A percentile compares a stretch with the other conserved stretches of the same genome.
Conservation (phyloP, 2,888 invertebrate species). For the Lamproptera curius region DNA sequence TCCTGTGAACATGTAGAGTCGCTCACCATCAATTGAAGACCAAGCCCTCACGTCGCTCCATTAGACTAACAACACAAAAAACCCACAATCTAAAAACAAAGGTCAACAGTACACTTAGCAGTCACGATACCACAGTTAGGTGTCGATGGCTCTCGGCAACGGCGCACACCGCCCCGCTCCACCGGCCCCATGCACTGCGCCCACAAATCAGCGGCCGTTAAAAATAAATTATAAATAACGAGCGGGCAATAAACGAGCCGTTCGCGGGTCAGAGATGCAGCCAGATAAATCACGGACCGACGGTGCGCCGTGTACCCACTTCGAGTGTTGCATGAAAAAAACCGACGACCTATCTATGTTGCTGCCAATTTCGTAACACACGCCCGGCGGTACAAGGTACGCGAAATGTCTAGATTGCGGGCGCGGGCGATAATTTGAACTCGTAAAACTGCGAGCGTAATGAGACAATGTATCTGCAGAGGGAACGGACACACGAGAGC, state of each 20-base stretch:
- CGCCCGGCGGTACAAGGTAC: not conserved
- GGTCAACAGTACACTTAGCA: not conserved
- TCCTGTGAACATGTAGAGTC: no score
- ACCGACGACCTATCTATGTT: constrained; percentile 51
- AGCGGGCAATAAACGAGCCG: constrained; percentile 72
- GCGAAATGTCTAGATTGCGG: not conserved
- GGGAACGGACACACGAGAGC: not conserved
- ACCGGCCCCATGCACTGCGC: constrained; percentile 31
- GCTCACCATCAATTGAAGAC: no score
- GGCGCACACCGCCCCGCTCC: constrained; percentile 1
- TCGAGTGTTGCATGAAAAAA: constrained; percentile 61
- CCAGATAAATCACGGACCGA: constrained; percentile 67
- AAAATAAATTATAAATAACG: constrained; percentile 79
- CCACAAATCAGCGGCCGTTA: constrained; percentile 73
- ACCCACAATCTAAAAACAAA: not conserved
- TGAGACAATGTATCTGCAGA: not conserved
- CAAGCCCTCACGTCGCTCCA: no score
- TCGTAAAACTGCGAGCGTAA: not conserved
- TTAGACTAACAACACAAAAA: no score
- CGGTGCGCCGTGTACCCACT: constrained; percentile 41
- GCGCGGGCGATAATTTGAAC: constrained; percentile 1
- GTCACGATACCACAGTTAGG: no score
- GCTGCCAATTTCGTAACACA: constrained; percentile 12
- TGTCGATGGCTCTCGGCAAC: constrained; percentile 8
- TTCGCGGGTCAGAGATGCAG: constrained; percentile 73